These are phyloP conservation scores for Lepus timidus DNA, from an alignment of 2,113 vertebrate genomes.

Conservation along the genomic window DNA sequence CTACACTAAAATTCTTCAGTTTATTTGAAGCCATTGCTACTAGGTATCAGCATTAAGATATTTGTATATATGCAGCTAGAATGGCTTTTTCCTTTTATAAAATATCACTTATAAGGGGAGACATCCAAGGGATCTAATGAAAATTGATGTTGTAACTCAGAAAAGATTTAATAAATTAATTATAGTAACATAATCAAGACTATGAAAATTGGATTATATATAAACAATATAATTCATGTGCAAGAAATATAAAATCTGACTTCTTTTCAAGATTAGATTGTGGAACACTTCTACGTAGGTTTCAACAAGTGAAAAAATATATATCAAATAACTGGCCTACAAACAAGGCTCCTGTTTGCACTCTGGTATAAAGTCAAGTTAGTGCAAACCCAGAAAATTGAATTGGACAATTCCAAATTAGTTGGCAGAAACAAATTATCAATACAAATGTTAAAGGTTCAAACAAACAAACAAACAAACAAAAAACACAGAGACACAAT, in stretches of 20 bases:
- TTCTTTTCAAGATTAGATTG: constrained; percentile 18
- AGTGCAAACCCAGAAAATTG: constrained; percentile 32
- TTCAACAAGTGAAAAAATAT: neutral
- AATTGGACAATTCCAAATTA: constrained; percentile 38
- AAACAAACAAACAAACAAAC: too few species aligned
- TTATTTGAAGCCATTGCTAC: neutral
- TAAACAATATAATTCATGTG: neutral
- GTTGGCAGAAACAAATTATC: neutral
- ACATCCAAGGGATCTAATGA: neutral
- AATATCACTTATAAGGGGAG: constrained; percentile 21
- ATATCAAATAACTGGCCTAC: neutral
- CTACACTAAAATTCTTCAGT: neutral
- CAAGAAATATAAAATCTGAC: constrained; percentile 39
- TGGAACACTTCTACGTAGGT: neutral
- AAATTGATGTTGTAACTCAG: constrained; percentile 43
- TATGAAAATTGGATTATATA: neutral
- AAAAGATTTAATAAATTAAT: constrained; percentile 56
- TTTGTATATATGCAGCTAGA: neutral
- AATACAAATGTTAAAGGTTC: neutral
- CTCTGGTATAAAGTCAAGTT: neutral
- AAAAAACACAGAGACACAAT: neutral
- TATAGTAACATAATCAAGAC: constrained; percentile 43
- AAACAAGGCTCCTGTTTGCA: neutral
- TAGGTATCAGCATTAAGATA: neutral
- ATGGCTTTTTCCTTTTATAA: constrained; percentile 49